These are phyloP conservation scores for Calyptomena viridis DNA, from an alignment of 2,113 vertebrate genomes.

Conservation along the genomic window DNA sequence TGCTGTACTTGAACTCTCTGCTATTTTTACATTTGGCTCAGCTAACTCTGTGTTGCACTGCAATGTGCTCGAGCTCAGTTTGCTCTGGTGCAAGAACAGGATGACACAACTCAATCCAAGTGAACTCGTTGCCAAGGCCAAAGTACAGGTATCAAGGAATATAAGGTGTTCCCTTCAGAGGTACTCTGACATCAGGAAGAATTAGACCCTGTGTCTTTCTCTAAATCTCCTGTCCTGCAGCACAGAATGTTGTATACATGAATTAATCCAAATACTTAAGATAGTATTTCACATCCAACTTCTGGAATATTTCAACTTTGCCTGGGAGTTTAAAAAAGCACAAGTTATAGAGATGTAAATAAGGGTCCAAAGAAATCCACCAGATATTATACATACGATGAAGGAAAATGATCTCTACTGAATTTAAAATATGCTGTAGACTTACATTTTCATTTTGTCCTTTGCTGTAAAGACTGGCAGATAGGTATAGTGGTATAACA, in stretches of 20 bases:
- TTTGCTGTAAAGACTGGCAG: not conserved
- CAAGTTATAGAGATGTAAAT: not conserved
- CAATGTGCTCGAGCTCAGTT: not conserved
- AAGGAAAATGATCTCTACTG: not conserved
- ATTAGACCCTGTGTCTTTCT: not conserved
- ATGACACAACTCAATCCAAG: not conserved
- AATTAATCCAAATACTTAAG: not conserved
- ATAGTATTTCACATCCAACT: not conserved
- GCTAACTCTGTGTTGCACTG: not conserved
- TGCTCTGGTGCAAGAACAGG: not conserved
- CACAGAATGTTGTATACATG: not conserved
- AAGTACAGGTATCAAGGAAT: not conserved
- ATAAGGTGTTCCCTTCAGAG: not conserved
- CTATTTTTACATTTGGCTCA: not conserved
- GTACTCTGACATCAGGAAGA: not conserved
- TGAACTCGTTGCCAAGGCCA: not conserved
- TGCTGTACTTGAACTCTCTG: not conserved
- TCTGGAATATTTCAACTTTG: not conserved
- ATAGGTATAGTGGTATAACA: not conserved
- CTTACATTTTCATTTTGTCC: not conserved
- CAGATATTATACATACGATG: not conserved
- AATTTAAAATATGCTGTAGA: not conserved
- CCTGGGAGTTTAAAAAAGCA: not conserved
- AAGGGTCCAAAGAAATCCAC: not conserved
- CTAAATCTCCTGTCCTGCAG: not conserved